Conservation (phyloP, 2,797 vertebrate species). For the Poecilia picta region DNA sequence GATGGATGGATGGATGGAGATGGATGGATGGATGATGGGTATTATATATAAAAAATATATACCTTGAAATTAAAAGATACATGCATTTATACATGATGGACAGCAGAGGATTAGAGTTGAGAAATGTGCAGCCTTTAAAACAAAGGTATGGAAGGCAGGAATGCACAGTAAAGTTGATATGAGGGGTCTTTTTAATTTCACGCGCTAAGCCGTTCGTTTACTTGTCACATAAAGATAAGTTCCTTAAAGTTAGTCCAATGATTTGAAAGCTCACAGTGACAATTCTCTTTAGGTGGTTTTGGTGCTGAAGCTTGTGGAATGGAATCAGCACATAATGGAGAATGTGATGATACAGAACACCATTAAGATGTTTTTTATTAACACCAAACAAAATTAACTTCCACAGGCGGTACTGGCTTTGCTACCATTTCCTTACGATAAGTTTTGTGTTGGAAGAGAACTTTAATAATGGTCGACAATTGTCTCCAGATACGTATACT, state of each 20-base stretch:
- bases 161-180: neutral
- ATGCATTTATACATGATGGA: neutral
- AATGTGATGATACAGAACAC: slow-evolving; percentile 1
- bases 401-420: neutral
- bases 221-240: neutral
- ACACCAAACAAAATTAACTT: neutral
- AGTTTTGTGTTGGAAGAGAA: neutral
- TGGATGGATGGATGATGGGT: too few relatives aligned
- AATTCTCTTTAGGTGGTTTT: neutral
- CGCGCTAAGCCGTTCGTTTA: neutral
- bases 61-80: neutral
- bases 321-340: neutral
- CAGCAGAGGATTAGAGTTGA: neutral
- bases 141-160: neutral
- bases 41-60: too few relatives aligned
- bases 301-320: neutral
- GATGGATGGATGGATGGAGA: too few relatives aligned
- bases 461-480: neutral
- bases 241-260: neutral
- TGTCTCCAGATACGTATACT: neutral
- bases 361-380: neutral
- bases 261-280: neutral
- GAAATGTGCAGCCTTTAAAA: neutral
- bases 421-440: neutral
- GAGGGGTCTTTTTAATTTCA: neutral